Evolutionary conservation across 2,113 vertebrate genomes (phyloP).

Genomic region (Camelus bactrianus): DNA sequence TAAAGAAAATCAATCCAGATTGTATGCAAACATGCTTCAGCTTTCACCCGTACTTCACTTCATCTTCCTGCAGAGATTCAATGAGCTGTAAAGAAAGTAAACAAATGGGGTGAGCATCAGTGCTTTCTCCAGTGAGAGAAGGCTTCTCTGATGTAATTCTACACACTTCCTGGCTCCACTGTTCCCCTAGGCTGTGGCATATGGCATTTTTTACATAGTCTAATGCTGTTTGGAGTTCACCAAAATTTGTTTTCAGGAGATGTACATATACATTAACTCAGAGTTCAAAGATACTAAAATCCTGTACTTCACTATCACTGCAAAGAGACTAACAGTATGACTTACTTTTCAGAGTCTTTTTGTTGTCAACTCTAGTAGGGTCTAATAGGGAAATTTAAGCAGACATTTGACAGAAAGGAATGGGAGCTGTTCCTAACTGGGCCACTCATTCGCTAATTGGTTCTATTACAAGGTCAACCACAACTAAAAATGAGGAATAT

Average conservation of each 20-base stretch:
- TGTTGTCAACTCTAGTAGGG: not conserved
- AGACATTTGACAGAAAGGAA: not conserved
- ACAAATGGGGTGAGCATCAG: not conserved
- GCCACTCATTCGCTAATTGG: not conserved
- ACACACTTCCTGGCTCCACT: not conserved
- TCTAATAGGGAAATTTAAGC: not conserved
- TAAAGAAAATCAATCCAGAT: not conserved
- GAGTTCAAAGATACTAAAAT: constrained; percentile 15
- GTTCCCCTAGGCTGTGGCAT: not conserved
- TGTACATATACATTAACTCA: not conserved
- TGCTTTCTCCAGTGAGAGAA: not conserved
- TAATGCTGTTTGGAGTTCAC: not conserved
- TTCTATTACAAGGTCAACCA: not conserved
- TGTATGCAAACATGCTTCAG: not conserved
- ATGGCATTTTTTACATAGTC: not conserved
- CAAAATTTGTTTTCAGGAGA: not conserved
- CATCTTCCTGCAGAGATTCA: not conserved
- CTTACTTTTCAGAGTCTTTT: not conserved
- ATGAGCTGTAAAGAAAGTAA: not conserved
- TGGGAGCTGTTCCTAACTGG: not conserved
- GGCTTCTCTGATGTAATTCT: not conserved
- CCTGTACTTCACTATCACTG: not conserved
- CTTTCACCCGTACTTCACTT: not conserved
- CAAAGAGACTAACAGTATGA: not conserved
- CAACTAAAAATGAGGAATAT: not conserved